Evolutionary conservation across 2,113 vertebrate species (phyloP).

Genomic region (Lathamus discolor): DNA sequence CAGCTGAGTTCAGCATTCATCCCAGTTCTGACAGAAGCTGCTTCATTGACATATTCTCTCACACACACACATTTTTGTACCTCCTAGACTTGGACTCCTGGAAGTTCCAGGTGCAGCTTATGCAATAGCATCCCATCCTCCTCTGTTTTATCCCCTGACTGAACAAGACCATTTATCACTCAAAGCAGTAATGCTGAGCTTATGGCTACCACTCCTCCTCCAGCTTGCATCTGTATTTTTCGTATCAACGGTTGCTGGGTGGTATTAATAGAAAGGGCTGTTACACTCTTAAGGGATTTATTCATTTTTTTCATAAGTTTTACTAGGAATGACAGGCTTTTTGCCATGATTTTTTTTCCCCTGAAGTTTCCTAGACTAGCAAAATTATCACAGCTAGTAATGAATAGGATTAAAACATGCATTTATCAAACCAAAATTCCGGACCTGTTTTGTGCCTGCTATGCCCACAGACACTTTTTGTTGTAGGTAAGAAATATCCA

Average conservation of each 20-base stretch:
- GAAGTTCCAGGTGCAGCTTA: background rate
- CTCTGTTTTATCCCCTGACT: background rate
- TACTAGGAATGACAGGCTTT: background rate
- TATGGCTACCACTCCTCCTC: background rate
- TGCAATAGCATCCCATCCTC: background rate
- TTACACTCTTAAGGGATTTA: background rate
- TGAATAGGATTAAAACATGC: background rate
- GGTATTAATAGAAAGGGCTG: background rate
- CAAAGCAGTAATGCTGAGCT: background rate
- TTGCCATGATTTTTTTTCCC: background rate
- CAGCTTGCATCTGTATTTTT: background rate
- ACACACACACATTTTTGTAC: background rate
- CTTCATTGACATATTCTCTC: background rate
- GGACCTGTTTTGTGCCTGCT: background rate
- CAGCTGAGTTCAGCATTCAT: background rate
- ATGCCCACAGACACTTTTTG: background rate
- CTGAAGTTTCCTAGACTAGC: background rate
- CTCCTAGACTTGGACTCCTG: background rate
- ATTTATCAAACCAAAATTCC: background rate
- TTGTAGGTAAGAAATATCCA: background rate
- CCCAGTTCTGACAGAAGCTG: slow-evolving; percentile 5
- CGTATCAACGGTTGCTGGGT: background rate
- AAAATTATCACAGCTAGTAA: background rate
- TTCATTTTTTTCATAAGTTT: background rate
- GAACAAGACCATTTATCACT: background rate